These are phyloP conservation scores for Hirtodrosophila histrioides DNA, from an alignment of 2,888 invertebrate genomes.

Conservation along the genomic window DNA sequence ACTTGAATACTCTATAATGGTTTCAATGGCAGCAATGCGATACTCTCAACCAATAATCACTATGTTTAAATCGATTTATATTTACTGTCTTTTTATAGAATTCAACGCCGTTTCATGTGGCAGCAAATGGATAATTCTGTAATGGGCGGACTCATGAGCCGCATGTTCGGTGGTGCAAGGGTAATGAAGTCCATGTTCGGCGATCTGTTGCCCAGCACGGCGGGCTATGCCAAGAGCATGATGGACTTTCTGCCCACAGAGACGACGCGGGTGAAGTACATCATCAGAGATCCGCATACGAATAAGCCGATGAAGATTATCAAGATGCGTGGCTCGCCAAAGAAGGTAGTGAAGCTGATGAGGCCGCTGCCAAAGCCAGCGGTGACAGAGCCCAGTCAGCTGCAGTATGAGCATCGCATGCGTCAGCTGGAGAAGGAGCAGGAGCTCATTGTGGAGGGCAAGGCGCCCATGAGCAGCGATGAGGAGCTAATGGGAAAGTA, in stretches of 20 bases:
- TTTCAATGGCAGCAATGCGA: too few species aligned
- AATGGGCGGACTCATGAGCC: conserved; percentile 75
- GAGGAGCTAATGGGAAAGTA: conserved; percentile 67
- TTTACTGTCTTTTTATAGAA: conserved; percentile 40
- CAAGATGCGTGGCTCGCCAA: conserved; percentile 73
- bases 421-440: conserved; percentile 81
- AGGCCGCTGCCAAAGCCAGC: conserved; percentile 62
- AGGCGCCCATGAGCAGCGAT: conserved; percentile 61
- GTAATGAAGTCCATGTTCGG: conserved; percentile 79
- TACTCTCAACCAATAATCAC: too few species aligned
- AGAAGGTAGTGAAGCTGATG: conserved; percentile 72
- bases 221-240: conserved; percentile 45
- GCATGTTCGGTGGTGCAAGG: conserved; percentile 74
- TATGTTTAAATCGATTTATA: too few species aligned
- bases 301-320: conserved; percentile 80
- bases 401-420: conserved; percentile 65
- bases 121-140: conserved; percentile 81
- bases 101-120: conserved; percentile 84
- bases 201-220: conserved; percentile 66
- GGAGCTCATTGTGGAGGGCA: conserved; percentile 81
- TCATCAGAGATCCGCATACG: conserved; percentile 80
- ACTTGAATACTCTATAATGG: too few species aligned
- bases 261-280: conserved; percentile 79
- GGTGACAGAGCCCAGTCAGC: conserved; percentile 37
- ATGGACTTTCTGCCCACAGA: conserved; percentile 76